Conservation (phyloP, 2,888 invertebrate species). For the Cetonia aurata region DNA sequence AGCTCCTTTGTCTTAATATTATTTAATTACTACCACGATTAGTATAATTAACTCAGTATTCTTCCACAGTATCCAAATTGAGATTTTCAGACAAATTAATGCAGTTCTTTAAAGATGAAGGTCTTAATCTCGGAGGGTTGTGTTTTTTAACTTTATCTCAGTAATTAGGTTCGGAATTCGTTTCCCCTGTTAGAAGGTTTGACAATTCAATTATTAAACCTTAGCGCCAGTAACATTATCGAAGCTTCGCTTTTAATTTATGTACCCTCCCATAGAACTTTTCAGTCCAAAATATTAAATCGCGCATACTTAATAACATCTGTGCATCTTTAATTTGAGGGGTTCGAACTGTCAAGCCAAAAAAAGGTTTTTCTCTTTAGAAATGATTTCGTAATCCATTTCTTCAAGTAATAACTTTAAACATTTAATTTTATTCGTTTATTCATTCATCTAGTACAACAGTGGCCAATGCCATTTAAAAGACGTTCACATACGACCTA, state of each 20-base stretch:
- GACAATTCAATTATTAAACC: constrained; percentile 21
- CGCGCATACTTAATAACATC: neutral
- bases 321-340: too few species aligned
- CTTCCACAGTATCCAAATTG: neutral
- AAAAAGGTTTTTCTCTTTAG: too few species aligned
- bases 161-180: constrained; percentile 7
- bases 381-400: too few species aligned
- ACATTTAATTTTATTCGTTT: too few species aligned
- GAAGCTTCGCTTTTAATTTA: constrained; percentile 10
- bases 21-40: too few species aligned
- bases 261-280: neutral
- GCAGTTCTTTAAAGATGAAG: neutral
- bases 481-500: too few species aligned
- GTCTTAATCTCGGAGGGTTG: neutral
- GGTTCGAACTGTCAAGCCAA: too few species aligned
- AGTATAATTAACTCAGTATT: neutral
- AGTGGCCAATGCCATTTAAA: too few species aligned
- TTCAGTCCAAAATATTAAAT: constrained; percentile 3
- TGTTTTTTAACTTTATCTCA: constrained; percentile 19
- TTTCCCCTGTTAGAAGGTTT: constrained; percentile 6
- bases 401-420: too few species aligned
- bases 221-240: constrained; percentile 2
- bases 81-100: neutral
- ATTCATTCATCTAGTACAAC: too few species aligned
- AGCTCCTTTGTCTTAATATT: too few species aligned